These are phyloP conservation scores for Lacanobia oleracea DNA, from an alignment of 2,888 invertebrate species.

Conservation along the genomic window DNA sequence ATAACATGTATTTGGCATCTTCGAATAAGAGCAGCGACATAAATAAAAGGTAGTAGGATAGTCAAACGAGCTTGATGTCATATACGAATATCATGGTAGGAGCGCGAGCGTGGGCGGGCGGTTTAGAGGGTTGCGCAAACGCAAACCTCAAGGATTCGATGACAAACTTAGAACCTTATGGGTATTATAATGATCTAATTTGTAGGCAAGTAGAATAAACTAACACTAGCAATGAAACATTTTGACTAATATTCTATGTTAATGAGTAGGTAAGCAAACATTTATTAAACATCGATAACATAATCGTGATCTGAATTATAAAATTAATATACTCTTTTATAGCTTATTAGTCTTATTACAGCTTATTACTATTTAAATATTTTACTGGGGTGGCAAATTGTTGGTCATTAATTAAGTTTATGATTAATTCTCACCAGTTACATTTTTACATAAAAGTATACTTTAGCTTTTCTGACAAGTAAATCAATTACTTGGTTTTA, in stretches of 20 bases:
- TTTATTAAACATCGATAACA: background rate
- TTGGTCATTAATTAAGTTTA: background rate
- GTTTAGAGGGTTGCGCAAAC: slow-evolving; percentile 70
- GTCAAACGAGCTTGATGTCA: background rate
- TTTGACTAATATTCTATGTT: background rate
- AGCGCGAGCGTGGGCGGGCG: slow-evolving; percentile 71
- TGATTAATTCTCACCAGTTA: no score
- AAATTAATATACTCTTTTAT: no score
- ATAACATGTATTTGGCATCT: background rate
- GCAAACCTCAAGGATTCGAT: slow-evolving; percentile 69
- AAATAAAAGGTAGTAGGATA: slow-evolving; percentile 1
- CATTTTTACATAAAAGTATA: no score
- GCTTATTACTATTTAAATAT: no score
- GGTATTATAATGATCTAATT: background rate
- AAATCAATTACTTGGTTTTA: no score
- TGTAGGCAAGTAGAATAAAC: background rate
- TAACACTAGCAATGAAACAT: background rate
- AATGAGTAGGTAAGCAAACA: background rate
- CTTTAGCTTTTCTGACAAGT: no score
- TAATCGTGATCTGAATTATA: no score
- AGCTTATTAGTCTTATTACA: no score
- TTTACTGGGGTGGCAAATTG: no score
- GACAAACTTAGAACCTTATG: slow-evolving; percentile 54
- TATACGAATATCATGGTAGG: slow-evolving; percentile 6
- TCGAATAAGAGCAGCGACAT: slow-evolving; percentile 4